A percentile compares a stretch with the other conserved stretches of the same genome.
phyloP scores from a whole-genome alignment of 2,113 vertebrate species.

The Turdus rufiventris region DNA sequence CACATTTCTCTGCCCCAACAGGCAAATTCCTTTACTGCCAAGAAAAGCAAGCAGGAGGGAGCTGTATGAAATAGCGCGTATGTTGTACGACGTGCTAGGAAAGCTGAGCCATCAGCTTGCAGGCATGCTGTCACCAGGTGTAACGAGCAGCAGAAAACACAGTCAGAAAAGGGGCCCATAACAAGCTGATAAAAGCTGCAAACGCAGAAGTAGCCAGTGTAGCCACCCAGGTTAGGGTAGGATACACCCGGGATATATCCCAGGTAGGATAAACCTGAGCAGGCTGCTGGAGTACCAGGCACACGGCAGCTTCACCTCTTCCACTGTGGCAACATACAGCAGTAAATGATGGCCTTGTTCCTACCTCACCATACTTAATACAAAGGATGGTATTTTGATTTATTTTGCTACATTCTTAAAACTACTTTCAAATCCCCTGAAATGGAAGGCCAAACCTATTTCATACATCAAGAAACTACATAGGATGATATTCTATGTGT shows the following conservation, averaged over 20 bases:
- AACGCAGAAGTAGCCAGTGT: neutral
- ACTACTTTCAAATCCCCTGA: neutral
- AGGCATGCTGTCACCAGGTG: neutral
- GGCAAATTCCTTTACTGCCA: slow-evolving; percentile 30
- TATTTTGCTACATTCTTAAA: neutral
- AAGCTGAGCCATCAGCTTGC: neutral
- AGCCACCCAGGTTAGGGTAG: neutral
- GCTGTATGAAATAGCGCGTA: rapidly evolving
- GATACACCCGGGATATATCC: neutral
- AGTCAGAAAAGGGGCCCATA: neutral
- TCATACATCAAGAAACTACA: neutral
- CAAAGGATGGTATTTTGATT: neutral
- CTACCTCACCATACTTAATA: neutral
- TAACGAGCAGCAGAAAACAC: neutral
- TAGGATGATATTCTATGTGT: neutral
- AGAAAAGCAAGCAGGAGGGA: slow-evolving; percentile 34
- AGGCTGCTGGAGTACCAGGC: neutral
- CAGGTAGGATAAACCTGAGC: neutral
- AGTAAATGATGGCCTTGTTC: neutral
- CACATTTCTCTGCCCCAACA: slow-evolving; percentile 4
- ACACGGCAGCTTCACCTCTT: neutral
- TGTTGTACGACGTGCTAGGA: neutral
- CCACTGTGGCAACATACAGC: neutral
- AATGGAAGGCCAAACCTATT: neutral
- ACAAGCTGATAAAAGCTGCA: neutral